phyloP scores from a whole-genome alignment of 2,888 invertebrate genomes.

The Caenorhabditis imperialis region DNA sequence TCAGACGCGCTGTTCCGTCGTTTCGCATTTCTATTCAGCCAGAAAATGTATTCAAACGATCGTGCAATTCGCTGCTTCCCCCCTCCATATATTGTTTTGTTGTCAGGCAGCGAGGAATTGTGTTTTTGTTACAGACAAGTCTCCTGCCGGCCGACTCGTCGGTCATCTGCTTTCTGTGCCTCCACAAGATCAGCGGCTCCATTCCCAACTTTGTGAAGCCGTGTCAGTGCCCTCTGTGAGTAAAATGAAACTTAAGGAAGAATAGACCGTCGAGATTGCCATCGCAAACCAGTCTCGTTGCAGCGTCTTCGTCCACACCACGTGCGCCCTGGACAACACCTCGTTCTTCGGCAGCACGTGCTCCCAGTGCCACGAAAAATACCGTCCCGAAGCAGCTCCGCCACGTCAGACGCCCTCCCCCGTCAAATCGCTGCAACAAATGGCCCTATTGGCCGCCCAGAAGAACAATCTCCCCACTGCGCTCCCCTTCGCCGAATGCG shows the following conservation, averaged over 20 bases:
- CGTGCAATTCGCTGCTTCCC: neutral
- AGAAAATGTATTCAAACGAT: conserved; percentile 26
- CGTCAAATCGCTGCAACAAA: neutral
- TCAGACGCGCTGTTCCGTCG: neutral
- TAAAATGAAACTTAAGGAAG: neutral
- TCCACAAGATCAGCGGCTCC: conserved; percentile 30
- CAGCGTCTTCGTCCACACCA: conserved; percentile 42
- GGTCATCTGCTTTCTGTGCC: conserved; percentile 25
- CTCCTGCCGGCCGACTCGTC: conserved; percentile 28
- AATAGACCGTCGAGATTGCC: no score
- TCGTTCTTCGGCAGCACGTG: conserved; percentile 42
- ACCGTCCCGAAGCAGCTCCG: conserved; percentile 17
- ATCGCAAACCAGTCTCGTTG: no score
- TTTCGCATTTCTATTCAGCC: conserved; percentile 21
- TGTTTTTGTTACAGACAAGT: conserved; percentile 21
- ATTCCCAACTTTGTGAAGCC: conserved; percentile 36
- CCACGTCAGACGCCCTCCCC: conserved; percentile 23
- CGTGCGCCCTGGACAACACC: conserved; percentile 40
- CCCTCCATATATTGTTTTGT: neutral
- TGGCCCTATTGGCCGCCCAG: no score
- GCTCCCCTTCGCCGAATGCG: conserved; percentile 7
- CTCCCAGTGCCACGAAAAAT: conserved; percentile 31
- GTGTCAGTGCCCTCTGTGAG: conserved; percentile 40
- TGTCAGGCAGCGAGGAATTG: neutral
- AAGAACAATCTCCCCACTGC: no score